Evolutionary conservation across 2,113 vertebrate genomes (phyloP).

Genomic region (Phaethornis superciliosus): DNA sequence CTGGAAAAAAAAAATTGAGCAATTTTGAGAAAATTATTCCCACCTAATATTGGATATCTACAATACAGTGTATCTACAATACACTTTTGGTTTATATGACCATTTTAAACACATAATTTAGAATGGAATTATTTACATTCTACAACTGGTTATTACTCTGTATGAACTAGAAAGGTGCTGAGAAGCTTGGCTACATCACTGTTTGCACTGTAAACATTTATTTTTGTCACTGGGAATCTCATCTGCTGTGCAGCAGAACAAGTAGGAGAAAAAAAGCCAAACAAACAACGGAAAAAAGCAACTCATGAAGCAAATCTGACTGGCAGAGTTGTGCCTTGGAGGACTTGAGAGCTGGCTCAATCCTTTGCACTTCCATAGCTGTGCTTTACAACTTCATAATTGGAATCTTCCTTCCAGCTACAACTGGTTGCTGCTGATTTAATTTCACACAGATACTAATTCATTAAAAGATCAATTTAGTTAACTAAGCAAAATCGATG

Average conservation of each 20-base stretch:
- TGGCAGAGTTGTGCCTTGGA: not conserved
- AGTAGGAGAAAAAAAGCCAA: not conserved
- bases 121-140: not conserved
- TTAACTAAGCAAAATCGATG: conserved; percentile 39
- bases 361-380: not conserved
- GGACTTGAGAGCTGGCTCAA: not conserved
- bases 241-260: not conserved
- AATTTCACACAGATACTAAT: conserved; percentile 38
- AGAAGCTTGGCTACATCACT: not conserved
- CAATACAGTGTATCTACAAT: not conserved
- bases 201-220: not conserved
- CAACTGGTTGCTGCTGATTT: conserved; percentile 11
- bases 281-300: not conserved
- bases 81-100: not conserved
- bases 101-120: not conserved
- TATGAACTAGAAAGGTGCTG: not conserved
- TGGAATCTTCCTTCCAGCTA: conserved; percentile 12
- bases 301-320: not conserved
- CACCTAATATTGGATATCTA: not conserved
- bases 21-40: not conserved
- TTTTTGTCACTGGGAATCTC: not conserved
- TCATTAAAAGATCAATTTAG: conserved; percentile 52
- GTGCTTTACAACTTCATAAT: not conserved
- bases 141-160: not conserved
- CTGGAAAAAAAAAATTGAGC: not conserved